Evolutionary conservation across 2,888 invertebrate species (phyloP).

Genomic region (Hydraecia micacea): DNA sequence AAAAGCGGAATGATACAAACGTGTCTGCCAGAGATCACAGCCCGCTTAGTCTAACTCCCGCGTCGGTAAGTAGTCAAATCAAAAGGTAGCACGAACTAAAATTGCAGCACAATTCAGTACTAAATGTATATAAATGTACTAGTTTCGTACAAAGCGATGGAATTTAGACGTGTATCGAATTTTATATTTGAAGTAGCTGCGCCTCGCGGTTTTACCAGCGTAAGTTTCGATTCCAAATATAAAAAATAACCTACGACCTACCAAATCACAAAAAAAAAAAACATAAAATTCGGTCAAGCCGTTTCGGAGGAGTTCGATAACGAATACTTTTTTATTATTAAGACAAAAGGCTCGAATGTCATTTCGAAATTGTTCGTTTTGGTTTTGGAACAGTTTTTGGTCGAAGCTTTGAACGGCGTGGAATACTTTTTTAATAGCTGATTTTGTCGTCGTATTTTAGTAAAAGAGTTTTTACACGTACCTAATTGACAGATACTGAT

Average conservation of each 20-base stretch:
- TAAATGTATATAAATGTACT: constrained; percentile 37
- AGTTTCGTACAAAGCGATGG: constrained; percentile 29
- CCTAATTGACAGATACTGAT: neutral
- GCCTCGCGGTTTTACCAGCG: too few species aligned
- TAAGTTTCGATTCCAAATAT: too few species aligned
- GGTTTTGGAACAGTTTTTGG: constrained; percentile 1
- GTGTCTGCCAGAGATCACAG: constrained; percentile 58
- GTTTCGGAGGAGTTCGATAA: too few species aligned
- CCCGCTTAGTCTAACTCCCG: constrained; percentile 50
- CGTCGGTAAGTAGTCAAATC: constrained; percentile 64
- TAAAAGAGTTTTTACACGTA: neutral
- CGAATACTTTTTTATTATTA: too few species aligned
- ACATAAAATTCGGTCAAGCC: too few species aligned
- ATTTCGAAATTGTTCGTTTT: constrained; percentile 12
- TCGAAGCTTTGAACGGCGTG: neutral
- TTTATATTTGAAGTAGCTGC: constrained; percentile 38
- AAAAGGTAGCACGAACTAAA: constrained; percentile 60
- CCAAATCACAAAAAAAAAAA: too few species aligned
- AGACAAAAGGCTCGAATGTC: neutral
- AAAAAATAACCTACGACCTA: too few species aligned
- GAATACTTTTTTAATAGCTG: neutral
- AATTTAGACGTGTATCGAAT: constrained; percentile 34
- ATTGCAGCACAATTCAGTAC: constrained; percentile 54
- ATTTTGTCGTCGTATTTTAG: neutral
- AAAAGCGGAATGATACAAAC: constrained; percentile 55